phyloP scores from a whole-genome alignment of 2,888 invertebrate species.

The Idaea biselata region DNA sequence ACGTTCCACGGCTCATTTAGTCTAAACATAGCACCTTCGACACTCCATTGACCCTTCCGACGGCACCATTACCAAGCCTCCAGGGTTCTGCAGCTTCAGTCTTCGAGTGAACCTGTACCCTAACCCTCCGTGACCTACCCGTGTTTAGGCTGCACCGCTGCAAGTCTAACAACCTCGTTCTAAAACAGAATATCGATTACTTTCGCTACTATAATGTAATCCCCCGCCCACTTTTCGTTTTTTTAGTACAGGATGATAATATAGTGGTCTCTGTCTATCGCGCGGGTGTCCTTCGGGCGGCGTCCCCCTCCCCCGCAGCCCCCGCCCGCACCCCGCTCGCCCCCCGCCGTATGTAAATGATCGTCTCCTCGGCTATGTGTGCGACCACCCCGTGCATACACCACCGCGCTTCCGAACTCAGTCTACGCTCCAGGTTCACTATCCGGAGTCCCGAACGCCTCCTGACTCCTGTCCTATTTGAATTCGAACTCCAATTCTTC shows the following conservation, averaged over 20 bases:
- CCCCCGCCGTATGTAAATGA: constrained; percentile 79
- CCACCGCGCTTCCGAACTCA: constrained; percentile 46
- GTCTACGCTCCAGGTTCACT: constrained; percentile 71
- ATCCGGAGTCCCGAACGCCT: constrained; percentile 74
- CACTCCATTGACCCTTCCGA: constrained; percentile 61
- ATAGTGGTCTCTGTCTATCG: constrained; percentile 71
- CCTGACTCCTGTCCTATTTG: constrained; percentile 67
- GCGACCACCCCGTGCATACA: constrained; percentile 52
- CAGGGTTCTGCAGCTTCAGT: too few relatives aligned
- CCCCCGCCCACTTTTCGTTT: constrained; percentile 81
- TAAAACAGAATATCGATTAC: constrained; percentile 82
- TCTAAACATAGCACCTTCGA: constrained; percentile 63
- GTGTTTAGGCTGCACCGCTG: constrained; percentile 76
- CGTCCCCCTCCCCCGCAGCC: constrained; percentile 51
- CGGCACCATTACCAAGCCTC: constrained; percentile 55
- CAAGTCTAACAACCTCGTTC: constrained; percentile 77
- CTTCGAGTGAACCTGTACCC: constrained; percentile 5
- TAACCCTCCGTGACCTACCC: constrained; percentile 64
- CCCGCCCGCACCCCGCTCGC: constrained; percentile 54
- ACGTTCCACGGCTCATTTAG: constrained; percentile 72
- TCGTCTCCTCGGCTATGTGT: constrained; percentile 70
- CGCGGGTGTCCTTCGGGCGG: constrained; percentile 50
- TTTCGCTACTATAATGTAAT: constrained; percentile 82
- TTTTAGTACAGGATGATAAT: constrained; percentile 73
- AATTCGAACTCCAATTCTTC: constrained; percentile 56